These are phyloP conservation scores for Caenorhabditis zanzibari DNA, from an alignment of 2,888 invertebrate species.

Conservation along the genomic window DNA sequence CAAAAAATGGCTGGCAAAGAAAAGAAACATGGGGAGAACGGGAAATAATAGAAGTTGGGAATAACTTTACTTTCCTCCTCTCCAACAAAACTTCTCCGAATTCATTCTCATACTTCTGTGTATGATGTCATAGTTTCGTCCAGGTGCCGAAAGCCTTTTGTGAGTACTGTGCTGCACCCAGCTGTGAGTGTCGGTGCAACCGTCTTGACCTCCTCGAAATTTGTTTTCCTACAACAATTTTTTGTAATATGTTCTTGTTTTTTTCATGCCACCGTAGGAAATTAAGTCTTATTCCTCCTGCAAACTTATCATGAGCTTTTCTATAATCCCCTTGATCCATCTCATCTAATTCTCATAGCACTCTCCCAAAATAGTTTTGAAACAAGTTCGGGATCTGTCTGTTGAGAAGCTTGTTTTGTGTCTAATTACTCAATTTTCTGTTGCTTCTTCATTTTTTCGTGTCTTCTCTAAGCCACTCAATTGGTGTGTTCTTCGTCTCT, in stretches of 20 bases:
- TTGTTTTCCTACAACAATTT: not conserved
- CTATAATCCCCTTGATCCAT: slow-evolving; percentile 45
- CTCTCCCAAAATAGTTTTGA: slow-evolving; percentile 29
- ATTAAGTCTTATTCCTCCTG: not conserved
- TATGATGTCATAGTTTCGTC: not conserved
- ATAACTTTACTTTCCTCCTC: not conserved
- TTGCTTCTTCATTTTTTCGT: slow-evolving; percentile 13
- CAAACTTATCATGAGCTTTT: slow-evolving; percentile 24
- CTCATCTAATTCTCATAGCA: slow-evolving; percentile 30
- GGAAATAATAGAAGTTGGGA: slow-evolving; percentile 15
- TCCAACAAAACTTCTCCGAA: not conserved
- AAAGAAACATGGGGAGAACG: slow-evolving; percentile 27
- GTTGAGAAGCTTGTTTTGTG: slow-evolving; percentile 4
- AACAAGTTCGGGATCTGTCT: slow-evolving; percentile 11
- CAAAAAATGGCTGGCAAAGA: not conserved
- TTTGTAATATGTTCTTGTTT: not conserved
- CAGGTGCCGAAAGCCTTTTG: not conserved
- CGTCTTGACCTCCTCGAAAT: not conserved
- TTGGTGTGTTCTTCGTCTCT: slow-evolving; percentile 51
- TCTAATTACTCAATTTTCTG: slow-evolving; percentile 62
- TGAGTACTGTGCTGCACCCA: not conserved
- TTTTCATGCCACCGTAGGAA: not conserved
- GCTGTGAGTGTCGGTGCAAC: not conserved
- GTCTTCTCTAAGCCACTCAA: slow-evolving; percentile 38
- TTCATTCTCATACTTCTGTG: not conserved